Conservation (phyloP, 2,888 invertebrate genomes). For the Timema cristinae region DNA sequence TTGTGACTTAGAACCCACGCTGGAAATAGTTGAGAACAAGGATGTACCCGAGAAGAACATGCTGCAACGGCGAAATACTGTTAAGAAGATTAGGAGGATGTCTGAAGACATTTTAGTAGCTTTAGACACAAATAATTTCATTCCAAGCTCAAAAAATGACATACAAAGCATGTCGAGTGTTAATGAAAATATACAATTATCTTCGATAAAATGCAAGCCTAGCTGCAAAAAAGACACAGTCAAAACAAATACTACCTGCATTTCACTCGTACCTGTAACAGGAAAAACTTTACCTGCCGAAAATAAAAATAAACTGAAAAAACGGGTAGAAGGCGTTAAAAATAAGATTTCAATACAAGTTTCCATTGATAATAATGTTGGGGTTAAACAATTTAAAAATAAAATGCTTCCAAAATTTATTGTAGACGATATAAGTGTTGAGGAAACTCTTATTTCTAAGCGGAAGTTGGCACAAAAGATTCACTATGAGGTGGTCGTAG, state of each 20-base stretch:
- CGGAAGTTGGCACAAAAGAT: conserved; percentile 5
- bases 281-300: not conserved
- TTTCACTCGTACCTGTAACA: too few relatives aligned
- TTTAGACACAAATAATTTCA: too few relatives aligned
- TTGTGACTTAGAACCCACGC: conserved; percentile 25
- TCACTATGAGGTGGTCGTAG: conserved; percentile 25
- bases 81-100: conserved; percentile 22
- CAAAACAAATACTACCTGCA: too few relatives aligned
- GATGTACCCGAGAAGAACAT: conserved; percentile 35
- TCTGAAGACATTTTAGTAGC: conserved; percentile 21
- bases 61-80: conserved; percentile 27
- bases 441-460: conserved; percentile 13
- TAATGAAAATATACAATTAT: too few relatives aligned
- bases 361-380: conserved; percentile 23
- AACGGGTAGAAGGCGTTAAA: conserved; percentile 3
- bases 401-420: conserved; percentile 21
- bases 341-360: conserved; percentile 22
- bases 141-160: too few relatives aligned
- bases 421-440: conserved; percentile 26
- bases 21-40: conserved; percentile 32
- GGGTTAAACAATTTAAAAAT: not conserved
- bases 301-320: conserved; percentile 6
- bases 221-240: too few relatives aligned
- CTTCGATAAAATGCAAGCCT: too few relatives aligned
- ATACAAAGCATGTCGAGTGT: too few relatives aligned